phyloP scores from a whole-genome alignment of 2,888 invertebrate genomes.

The Drosophila ezoana region DNA sequence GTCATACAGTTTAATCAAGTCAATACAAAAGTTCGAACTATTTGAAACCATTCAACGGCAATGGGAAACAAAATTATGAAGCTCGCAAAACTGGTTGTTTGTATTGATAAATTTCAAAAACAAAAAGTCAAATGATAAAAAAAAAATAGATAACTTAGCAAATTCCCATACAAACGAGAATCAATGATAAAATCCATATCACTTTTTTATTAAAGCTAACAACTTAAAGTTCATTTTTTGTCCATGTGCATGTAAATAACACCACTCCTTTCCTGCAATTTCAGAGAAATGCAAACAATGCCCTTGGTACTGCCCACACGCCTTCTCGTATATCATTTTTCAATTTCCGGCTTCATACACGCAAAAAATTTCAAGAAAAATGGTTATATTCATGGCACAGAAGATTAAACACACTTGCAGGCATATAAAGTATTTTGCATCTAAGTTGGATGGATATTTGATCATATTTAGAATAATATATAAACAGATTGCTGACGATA shows the following conservation, averaged over 20 bases:
- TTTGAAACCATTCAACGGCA: background rate
- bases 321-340: slow-evolving; percentile 55
- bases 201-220: no score
- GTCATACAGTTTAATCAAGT: background rate
- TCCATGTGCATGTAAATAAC: slow-evolving; percentile 27
- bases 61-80: background rate
- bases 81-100: no score
- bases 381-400: background rate
- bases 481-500: no score
- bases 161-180: no score
- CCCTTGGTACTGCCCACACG: slow-evolving; percentile 2
- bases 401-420: slow-evolving; percentile 5
- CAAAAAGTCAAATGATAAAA: background rate
- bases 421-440: background rate
- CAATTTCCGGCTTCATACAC: slow-evolving; percentile 48
- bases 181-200: no score
- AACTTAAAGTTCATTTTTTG: slow-evolving; percentile 7
- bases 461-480: no score
- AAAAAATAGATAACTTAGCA: no score
- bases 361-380: slow-evolving; percentile 13
- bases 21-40: background rate
- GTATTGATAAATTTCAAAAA: background rate
- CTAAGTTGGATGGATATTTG: no score
- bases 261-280: background rate
- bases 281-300: slow-evolving; percentile 10